Evolutionary conservation across 2,888 invertebrate genomes (phyloP).

Genomic region (Daptonema setosum): DNA sequence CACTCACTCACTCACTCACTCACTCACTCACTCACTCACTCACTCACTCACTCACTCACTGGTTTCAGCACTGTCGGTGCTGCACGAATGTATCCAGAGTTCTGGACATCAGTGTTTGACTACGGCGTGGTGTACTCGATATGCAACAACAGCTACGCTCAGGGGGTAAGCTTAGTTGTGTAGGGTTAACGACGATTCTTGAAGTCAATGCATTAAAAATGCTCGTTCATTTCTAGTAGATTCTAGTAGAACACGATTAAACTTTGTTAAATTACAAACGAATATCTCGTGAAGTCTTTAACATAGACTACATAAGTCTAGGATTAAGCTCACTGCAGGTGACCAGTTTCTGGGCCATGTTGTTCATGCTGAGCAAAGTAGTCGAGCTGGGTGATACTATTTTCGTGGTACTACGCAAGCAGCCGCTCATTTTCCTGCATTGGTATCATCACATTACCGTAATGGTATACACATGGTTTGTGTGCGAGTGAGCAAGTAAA

Average conservation of each 20-base stretch:
- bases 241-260: no score
- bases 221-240: no score
- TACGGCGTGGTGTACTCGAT: not conserved
- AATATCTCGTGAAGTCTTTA: not conserved
- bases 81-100: slow-evolving; percentile 6
- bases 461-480: not conserved
- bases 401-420: slow-evolving; percentile 18
- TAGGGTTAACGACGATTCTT: no score
- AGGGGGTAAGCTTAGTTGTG: no score
- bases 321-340: slow-evolving; percentile 40
- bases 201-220: no score
- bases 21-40: no score
- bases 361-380: slow-evolving; percentile 76
- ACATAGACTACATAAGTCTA: not conserved
- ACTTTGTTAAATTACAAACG: no score
- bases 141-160: not conserved
- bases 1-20: no score
- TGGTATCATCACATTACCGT: slow-evolving; percentile 34
- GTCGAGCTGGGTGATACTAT: slow-evolving; percentile 52
- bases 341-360: slow-evolving; percentile 87
- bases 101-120: slow-evolving; percentile 8
- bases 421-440: slow-evolving; percentile 32
- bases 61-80: slow-evolving; percentile 44
- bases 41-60: no score
- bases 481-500: no score